Base-by-base conservation (phyloP, 2,113 vertebrate species). In the Boleophthalmus pectinirostris region DNA sequence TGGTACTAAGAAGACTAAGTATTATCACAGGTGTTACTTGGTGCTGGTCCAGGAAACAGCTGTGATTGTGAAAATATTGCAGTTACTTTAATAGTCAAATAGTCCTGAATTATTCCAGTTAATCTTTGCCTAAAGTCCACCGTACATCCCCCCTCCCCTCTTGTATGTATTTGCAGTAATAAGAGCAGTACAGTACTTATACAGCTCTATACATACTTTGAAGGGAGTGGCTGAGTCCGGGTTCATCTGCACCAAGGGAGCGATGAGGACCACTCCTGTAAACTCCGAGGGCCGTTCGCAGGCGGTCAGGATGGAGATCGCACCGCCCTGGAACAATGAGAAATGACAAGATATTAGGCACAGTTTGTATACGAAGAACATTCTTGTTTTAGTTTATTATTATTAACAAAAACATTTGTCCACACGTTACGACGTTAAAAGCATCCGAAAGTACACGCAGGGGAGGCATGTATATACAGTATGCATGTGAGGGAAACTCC, bases 211-310 rank as follows among this genome's bases (percentile, higher is more conserved):
- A 25, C 21, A 15, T 82, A 97, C 97, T 96, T 99, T 99, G 83
- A 96, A 94, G 8, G 96, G 95, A 3, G 97, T 97, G 13, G 96
- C 97, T 0, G 95, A 96, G 56, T 98, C 96, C 0, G 96, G 96
- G 76, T 81, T 98, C 92, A 97, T 94, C 66, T 96, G 90, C 79
- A 99, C 93, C 93, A 99, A 80, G 5, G 98, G 97, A 1, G 92
- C 94, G 18, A 99, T 98, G 60, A 99, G 92, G 79, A 95, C 91
- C 91, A 98, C 92, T 60, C 97, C 98, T 0, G 94, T 88, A 85
- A 99, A 96, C 69, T 95, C 92, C 57, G 64, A 74, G 1, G 95
- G 94, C 53, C 94, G 93, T 87, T 98, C 97, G 0, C 94, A 95
- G 0, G 94, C 95, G 0, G 95, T 93, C 66, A 99, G 94, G 83